A percentile compares a stretch with the other conserved stretches of the same genome.
phyloP scores from a whole-genome alignment of 2,113 vertebrate genomes.

The Spheniscus mendiculus region DNA sequence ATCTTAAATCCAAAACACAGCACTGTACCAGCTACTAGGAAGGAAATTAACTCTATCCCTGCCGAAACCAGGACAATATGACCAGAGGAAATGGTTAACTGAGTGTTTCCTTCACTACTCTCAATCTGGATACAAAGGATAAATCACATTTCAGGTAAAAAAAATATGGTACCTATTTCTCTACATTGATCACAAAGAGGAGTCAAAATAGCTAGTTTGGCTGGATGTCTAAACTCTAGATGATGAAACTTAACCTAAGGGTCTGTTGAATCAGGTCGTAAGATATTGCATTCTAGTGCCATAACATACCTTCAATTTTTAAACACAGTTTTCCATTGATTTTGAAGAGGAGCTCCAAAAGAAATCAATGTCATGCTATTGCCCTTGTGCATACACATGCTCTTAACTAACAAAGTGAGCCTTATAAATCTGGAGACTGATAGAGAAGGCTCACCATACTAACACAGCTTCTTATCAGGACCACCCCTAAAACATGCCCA shows the following conservation, averaged over 20 bases:
- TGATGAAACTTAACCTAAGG: conserved; percentile 40
- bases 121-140: not conserved
- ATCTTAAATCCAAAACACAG: too few relatives aligned
- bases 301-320: conserved; percentile 28
- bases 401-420: not conserved
- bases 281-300: not conserved
- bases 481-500: not conserved
- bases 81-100: not conserved
- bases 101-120: not conserved
- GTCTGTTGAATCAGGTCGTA: not conserved
- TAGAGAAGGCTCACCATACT: not conserved
- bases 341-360: conserved; percentile 26
- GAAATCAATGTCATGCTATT: conserved; percentile 42
- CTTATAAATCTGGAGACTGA: not conserved
- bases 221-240: not conserved
- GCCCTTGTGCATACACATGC: conserved; percentile 24
- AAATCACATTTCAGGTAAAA: not conserved
- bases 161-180: not conserved
- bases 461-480: not conserved
- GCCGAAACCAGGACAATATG: too few relatives aligned
- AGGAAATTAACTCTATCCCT: too few relatives aligned
- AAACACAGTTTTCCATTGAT: conserved; percentile 41
- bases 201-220: not conserved
- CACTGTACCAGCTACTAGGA: too few relatives aligned
- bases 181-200: not conserved